Evolutionary conservation across 2,113 vertebrate species (phyloP).

Genomic region (Clupea harengus): DNA sequence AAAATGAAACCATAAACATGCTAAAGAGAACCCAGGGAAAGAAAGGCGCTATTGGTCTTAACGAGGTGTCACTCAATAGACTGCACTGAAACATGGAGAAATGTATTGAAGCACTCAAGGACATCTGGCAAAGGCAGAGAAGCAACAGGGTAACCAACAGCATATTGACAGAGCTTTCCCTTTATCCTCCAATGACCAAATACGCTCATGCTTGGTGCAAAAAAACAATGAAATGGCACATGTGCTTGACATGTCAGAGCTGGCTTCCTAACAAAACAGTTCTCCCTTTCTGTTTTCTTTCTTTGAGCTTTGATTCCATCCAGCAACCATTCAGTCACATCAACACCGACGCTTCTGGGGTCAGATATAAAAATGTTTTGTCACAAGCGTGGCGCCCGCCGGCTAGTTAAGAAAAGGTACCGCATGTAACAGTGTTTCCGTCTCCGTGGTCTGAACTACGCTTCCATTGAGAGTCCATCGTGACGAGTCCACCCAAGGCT

Average conservation of each 20-base stretch:
- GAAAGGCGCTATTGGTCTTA: background rate
- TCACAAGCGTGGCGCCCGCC: background rate
- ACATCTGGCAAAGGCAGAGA: background rate
- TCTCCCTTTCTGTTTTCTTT: background rate
- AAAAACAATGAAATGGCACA: background rate
- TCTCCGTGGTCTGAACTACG: background rate
- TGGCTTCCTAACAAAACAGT: background rate
- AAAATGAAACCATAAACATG: background rate
- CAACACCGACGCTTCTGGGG: background rate
- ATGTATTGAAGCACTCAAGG: background rate
- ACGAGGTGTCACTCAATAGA: background rate
- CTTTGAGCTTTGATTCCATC: background rate
- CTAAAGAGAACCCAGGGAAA: background rate
- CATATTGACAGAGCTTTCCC: background rate
- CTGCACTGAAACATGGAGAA: background rate
- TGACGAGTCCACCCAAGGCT: background rate
- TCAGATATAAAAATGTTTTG: constrained; percentile 5
- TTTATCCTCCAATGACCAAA: background rate
- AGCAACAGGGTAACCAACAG: background rate
- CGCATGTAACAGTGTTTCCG: background rate
- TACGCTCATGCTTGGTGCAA: background rate
- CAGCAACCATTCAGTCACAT: background rate
- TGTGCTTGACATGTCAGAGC: background rate
- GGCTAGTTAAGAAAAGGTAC: background rate
- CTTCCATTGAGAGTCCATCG: background rate